phyloP scores from a whole-genome alignment of 1,140 invertebrate species.

The Heliconius hermathena region DNA sequence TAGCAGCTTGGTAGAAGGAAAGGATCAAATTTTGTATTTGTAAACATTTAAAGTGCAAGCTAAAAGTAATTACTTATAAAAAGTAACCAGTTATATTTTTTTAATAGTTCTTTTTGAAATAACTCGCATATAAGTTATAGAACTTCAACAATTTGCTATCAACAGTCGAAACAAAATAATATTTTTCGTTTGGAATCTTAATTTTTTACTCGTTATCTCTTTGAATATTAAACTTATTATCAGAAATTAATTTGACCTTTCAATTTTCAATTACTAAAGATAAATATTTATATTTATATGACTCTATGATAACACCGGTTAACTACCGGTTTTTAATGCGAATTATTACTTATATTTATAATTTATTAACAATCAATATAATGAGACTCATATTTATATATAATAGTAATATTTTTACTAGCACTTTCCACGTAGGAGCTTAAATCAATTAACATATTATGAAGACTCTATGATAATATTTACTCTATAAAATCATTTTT shows the following conservation, averaged over 20 bases:
- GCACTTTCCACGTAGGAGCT: not conserved
- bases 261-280: conserved; percentile 35
- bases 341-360: conserved; percentile 7
- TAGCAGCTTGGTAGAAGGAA: too few species aligned
- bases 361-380: not conserved
- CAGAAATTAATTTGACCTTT: conserved; percentile 32
- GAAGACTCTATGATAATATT: too few species aligned
- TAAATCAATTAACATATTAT: not conserved
- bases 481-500: too few species aligned
- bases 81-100: not conserved
- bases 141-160: not conserved
- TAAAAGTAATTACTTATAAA: not conserved
- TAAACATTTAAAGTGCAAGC: not conserved
- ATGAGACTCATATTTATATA: not conserved
- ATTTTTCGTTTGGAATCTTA: not conserved
- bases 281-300: conserved; percentile 38
- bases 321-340: conserved; percentile 29
- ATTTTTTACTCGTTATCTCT: conserved; percentile 24
- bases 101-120: not conserved
- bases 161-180: not conserved
- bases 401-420: not conserved
- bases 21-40: too few species aligned
- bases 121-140: not conserved
- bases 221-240: conserved; percentile 27
- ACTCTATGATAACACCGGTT: conserved; percentile 30